phyloP scores from a whole-genome alignment of 2,113 vertebrate species.

The Meriones unguiculatus region DNA sequence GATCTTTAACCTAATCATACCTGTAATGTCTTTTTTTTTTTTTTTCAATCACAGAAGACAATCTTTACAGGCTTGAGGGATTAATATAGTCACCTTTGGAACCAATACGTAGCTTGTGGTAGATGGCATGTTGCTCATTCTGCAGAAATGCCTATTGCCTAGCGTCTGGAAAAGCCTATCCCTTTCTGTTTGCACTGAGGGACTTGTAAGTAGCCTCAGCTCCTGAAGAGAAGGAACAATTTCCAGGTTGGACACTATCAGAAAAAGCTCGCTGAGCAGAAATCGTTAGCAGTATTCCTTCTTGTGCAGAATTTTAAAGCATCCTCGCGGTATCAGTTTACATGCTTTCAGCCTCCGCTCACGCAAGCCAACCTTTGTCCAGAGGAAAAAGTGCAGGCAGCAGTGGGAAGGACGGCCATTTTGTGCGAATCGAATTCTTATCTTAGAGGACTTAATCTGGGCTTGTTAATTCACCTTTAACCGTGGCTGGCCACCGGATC shows the following conservation, averaged over 20 bases:
- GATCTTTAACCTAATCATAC: neutral
- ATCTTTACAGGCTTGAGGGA: neutral
- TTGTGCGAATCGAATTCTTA: neutral
- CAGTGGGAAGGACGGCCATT: neutral
- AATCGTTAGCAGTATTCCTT: neutral
- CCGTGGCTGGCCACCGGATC: neutral
- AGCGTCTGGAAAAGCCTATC: neutral
- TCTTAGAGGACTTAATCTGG: neutral
- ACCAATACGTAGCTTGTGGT: neutral
- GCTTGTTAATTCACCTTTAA: conserved; percentile 27
- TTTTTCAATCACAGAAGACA: neutral
- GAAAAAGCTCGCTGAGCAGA: conserved; percentile 11
- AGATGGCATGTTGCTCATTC: neutral
- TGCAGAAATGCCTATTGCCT: conserved; percentile 5
- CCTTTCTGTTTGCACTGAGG: conserved; percentile 46
- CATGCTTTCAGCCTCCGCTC: neutral
- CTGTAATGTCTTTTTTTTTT: neutral
- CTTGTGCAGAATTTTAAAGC: neutral
- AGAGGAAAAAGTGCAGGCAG: neutral
- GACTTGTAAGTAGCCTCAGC: conserved; percentile 40
- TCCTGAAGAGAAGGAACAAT: conserved; percentile 39
- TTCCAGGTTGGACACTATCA: conserved; percentile 36
- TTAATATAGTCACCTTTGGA: neutral
- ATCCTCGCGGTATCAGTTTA: neutral
- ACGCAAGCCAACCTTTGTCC: neutral